Evolutionary conservation across 2,113 vertebrate genomes (phyloP).

Genomic region (Empidonax alnorum): DNA sequence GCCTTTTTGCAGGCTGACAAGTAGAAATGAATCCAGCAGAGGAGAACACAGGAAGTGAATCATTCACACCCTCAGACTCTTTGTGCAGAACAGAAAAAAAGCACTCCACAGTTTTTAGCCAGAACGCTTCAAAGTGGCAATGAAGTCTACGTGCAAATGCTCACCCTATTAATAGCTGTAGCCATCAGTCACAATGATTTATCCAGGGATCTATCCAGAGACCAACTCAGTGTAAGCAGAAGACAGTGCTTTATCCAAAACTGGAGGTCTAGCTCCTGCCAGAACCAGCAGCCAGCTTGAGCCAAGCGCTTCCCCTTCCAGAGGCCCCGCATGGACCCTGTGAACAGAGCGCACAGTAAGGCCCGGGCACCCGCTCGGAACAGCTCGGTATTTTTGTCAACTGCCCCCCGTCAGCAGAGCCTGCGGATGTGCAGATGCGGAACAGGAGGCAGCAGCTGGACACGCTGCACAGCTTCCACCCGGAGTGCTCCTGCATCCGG

Average conservation of each 20-base stretch:
- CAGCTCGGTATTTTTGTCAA: slow-evolving; percentile 4
- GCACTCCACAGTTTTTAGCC: not conserved
- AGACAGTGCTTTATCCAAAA: not conserved
- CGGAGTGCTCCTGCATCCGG: not conserved
- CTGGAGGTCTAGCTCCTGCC: not conserved
- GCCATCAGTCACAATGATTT: not conserved
- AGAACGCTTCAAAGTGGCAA: not conserved
- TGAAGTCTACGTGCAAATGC: not conserved
- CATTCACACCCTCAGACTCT: not conserved
- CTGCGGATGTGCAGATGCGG: not conserved
- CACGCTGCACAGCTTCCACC: not conserved
- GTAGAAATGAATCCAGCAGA: not conserved
- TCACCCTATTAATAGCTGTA: not conserved
- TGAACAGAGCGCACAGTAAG: accelerated
- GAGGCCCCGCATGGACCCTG: not conserved
- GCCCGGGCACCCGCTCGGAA: not conserved
- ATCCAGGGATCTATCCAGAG: not conserved
- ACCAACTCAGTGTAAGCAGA: not conserved
- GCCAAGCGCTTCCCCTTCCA: not conserved
- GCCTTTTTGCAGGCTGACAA: not conserved
- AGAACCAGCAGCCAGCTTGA: not conserved
- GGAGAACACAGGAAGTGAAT: slow-evolving; percentile 4
- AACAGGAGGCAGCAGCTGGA: not conserved
- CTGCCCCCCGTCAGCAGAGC: not conserved
- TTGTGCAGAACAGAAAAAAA: not conserved